Percentiles rank a stretch among this genome's conserved stretches.
These are phyloP conservation scores for Leuciscus idus DNA, from an alignment of 2,113 vertebrate genomes.

Conservation along the genomic window DNA sequence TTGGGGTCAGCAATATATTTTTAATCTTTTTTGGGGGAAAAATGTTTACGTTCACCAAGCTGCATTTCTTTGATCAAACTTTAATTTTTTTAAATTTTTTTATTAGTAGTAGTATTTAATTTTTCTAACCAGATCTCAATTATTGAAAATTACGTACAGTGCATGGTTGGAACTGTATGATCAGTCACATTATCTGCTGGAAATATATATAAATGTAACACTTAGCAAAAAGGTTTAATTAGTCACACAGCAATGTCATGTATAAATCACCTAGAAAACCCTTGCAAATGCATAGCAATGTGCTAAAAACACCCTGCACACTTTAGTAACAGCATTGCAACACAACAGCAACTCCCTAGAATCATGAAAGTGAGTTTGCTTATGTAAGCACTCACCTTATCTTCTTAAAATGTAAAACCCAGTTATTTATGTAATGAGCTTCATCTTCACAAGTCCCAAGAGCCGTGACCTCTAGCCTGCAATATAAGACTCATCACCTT, in stretches of 20 bases:
- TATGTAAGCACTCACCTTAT: neutral
- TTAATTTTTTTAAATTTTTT: too few relatives aligned
- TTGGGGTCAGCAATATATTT: too few relatives aligned
- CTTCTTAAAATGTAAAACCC: neutral
- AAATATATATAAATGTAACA: too few relatives aligned
- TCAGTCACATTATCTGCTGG: neutral
- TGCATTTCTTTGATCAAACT: too few relatives aligned
- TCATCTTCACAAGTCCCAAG: neutral
- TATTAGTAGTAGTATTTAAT: too few relatives aligned
- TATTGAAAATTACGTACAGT: neutral
- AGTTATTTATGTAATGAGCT: conserved; percentile 15
- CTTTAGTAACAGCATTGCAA: neutral
- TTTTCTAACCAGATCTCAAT: neutral
- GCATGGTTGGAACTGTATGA: too few relatives aligned
- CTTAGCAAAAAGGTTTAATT: too few relatives aligned
- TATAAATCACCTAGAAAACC: neutral
- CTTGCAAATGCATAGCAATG: neutral
- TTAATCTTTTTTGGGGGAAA: too few relatives aligned
- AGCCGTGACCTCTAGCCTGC: neutral
- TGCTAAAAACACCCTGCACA: neutral
- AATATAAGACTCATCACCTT: conserved; percentile 7
- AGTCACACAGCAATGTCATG: neutral
- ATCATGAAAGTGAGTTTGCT: neutral
- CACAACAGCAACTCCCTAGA: neutral
- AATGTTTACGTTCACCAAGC: too few relatives aligned